Evolutionary conservation across 2,113 vertebrate species (phyloP).

Genomic region (Paracanthobrama guichenoti): DNA sequence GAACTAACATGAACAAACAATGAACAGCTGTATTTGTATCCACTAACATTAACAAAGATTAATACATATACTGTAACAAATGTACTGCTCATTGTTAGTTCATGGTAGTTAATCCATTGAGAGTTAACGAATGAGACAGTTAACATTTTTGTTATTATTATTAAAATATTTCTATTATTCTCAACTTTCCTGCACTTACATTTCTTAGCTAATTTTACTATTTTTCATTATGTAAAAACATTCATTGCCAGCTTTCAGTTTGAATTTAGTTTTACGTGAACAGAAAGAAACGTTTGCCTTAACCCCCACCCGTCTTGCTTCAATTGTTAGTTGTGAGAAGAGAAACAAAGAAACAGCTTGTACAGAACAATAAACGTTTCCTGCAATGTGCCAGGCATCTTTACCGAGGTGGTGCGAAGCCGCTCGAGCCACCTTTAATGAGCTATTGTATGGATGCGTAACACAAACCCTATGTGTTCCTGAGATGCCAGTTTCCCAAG

Average conservation of each 20-base stretch:
- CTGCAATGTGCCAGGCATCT: conserved; percentile 45
- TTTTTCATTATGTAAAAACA: not conserved
- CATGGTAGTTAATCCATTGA: too few species aligned
- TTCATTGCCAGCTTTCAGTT: not conserved
- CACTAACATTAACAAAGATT: too few species aligned
- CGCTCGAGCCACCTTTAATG: conserved; percentile 49
- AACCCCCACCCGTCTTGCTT: conserved; percentile 24
- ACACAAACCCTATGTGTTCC: conserved; percentile 52
- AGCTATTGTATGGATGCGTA: conserved; percentile 56
- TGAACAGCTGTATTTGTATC: too few species aligned
- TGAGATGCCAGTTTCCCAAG: conserved; percentile 60
- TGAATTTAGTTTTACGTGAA: not conserved
- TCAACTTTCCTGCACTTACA: not conserved
- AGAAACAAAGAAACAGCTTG: conserved; percentile 54
- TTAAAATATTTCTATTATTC: not conserved
- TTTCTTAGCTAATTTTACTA: not conserved
- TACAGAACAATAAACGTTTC: conserved; percentile 67
- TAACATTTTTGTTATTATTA: too few species aligned
- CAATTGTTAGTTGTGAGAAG: conserved; percentile 58
- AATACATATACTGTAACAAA: too few species aligned
- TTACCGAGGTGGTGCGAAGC: conserved; percentile 36
- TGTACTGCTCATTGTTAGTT: too few species aligned
- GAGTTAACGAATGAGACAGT: too few species aligned
- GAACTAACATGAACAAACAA: too few species aligned
- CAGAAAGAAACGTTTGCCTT: not conserved